Conservation (phyloP, 2,113 vertebrate genomes). For the Marcusenius ussheri region DNA sequence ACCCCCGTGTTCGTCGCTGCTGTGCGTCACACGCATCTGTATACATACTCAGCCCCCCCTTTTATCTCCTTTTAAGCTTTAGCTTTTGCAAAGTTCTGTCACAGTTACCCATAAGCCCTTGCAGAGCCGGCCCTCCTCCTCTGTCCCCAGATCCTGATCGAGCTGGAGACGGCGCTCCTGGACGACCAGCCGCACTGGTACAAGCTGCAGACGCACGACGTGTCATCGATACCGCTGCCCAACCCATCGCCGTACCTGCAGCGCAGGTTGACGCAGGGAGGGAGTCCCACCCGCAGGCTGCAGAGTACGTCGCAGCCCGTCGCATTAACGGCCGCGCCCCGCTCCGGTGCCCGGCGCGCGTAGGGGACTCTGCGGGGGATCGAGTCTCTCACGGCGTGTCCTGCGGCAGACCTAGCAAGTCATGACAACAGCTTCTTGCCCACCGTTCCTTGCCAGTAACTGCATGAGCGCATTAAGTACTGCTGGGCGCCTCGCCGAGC, state of each 20-base stretch:
- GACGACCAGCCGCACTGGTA: conserved; percentile 97
- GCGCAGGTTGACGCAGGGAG: conserved; percentile 74
- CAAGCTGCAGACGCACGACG: conserved; percentile 85
- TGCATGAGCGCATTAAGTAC: neutral
- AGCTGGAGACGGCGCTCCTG: conserved; percentile 85
- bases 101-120: neutral
- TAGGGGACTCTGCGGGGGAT: neutral
- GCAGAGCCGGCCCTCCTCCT: neutral
- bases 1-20: neutral
- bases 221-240: conserved; percentile 80
- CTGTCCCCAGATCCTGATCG: conserved; percentile 77
- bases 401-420: neutral
- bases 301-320: conserved; percentile 70
- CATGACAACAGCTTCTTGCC: neutral
- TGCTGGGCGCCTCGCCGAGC: neutral
- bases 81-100: neutral
- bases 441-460: neutral
- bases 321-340: neutral
- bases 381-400: neutral
- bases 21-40: neutral
- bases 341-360: neutral
- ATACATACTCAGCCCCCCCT: conserved; percentile 18
- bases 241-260: conserved; percentile 79
- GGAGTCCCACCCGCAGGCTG: conserved; percentile 75
- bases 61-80: neutral